A percentile compares a stretch with the other conserved stretches of the same genome.
phyloP scores from a whole-genome alignment of 2,113 vertebrate genomes.

The Cyprinodon brontotheroides region DNA sequence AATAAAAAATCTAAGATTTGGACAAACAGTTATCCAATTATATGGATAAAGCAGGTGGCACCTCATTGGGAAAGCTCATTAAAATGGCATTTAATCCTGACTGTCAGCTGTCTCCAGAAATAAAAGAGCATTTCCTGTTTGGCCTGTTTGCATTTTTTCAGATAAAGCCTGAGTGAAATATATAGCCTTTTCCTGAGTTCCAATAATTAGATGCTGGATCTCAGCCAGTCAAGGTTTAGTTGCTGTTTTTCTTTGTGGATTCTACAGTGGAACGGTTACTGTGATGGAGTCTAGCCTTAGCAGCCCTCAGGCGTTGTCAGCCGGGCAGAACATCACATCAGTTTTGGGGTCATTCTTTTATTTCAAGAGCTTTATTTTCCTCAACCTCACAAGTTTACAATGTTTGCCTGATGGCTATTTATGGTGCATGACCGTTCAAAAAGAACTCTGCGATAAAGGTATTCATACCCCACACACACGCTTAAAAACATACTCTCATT shows the following conservation, averaged over 20 bases:
- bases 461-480: background rate
- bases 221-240: slow-evolving; percentile 54
- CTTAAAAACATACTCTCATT: slow-evolving; percentile 5
- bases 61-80: slow-evolving; percentile 75
- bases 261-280: slow-evolving; percentile 47
- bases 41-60: slow-evolving; percentile 77
- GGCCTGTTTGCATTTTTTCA: slow-evolving; percentile 50
- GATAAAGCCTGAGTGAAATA: slow-evolving; percentile 46
- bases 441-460: slow-evolving; percentile 42
- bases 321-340: slow-evolving; percentile 61
- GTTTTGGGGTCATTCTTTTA: slow-evolving; percentile 52
- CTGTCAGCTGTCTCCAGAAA: slow-evolving; percentile 62
- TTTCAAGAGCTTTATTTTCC: slow-evolving; percentile 45
- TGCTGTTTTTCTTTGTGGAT: slow-evolving; percentile 36
- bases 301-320: slow-evolving; percentile 54
- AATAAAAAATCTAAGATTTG: no score
- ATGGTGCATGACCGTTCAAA: slow-evolving; percentile 73
- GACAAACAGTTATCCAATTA: slow-evolving; percentile 75
- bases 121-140: slow-evolving; percentile 65
- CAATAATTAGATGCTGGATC: slow-evolving; percentile 63
- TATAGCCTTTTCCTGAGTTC: slow-evolving; percentile 47
- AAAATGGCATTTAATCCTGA: slow-evolving; percentile 65
- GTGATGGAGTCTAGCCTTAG: slow-evolving; percentile 49
- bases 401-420: slow-evolving; percentile 53
- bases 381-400: slow-evolving; percentile 50